Conservation (phyloP, 2,888 invertebrate species). For the Cephus sareptanus region DNA sequence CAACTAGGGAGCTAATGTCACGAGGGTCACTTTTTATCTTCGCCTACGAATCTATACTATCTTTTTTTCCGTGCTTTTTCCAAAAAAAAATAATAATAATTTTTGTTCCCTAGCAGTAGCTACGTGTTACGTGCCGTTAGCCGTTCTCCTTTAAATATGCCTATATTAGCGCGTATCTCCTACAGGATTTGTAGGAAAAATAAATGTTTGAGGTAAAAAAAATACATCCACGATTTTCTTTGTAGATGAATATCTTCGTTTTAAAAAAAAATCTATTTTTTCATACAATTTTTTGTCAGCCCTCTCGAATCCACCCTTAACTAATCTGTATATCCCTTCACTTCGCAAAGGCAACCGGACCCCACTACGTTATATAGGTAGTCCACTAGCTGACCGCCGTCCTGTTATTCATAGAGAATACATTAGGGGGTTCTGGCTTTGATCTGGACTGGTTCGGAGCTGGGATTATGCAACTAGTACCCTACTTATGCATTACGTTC, state of each 20-base stretch:
- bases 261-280: not conserved
- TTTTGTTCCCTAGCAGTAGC: not conserved
- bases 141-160: not conserved
- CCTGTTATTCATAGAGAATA: slow-evolving; percentile 61
- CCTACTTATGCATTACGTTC: not conserved
- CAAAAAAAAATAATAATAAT: too few species aligned
- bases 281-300: not conserved
- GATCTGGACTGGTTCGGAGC: slow-evolving; percentile 49
- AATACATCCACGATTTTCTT: too few species aligned
- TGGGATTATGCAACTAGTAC: slow-evolving; percentile 49
- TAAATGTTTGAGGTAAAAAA: too few species aligned
- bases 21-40: not conserved
- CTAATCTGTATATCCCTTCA: not conserved
- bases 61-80: too few species aligned
- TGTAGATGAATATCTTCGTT: not conserved
- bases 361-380: not conserved
- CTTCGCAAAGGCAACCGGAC: not conserved
- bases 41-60: not conserved
- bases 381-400: not conserved
- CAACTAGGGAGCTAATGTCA: not conserved
- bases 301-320: not conserved
- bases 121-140: too few species aligned
- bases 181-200: not conserved
- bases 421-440: slow-evolving; percentile 55
- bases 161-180: not conserved